A percentile compares a stretch with the other conserved stretches of the same genome.
Conservation (phyloP, 2,797 vertebrate species). For the Orientallactaga sibirica region DNA sequence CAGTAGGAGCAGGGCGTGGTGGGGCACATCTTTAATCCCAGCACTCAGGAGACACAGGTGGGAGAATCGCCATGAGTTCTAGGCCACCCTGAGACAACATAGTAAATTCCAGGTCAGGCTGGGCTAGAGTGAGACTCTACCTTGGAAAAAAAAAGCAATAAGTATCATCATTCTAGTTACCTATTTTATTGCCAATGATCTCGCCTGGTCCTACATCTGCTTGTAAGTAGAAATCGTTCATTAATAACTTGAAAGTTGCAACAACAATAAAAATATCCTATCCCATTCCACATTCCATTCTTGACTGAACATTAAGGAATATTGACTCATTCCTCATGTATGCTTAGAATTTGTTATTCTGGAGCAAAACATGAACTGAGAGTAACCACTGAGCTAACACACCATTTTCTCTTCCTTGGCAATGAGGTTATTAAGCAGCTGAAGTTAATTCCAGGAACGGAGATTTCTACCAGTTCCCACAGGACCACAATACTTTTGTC, state of each 20-base stretch:
- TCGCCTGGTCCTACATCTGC: not conserved
- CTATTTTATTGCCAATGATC: not conserved
- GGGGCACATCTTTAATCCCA: no score
- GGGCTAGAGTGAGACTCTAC: no score
- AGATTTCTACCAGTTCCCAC: slow-evolving; percentile 36
- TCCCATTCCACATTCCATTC: not conserved
- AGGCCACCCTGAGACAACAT: no score
- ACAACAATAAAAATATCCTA: not conserved
- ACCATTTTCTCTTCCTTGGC: slow-evolving; percentile 44
- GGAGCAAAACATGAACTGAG: slow-evolving; percentile 19
- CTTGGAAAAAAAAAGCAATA: not conserved
- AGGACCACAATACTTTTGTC: not conserved
- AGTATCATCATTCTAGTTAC: not conserved
- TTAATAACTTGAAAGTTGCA: not conserved
- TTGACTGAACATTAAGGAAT: not conserved
- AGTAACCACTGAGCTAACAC: not conserved
- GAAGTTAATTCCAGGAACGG: slow-evolving; percentile 32
- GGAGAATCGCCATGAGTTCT: no score
- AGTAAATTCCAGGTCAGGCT: no score
- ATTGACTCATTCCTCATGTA: slow-evolving; percentile 35
- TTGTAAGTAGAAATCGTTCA: not conserved
- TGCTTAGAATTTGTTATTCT: slow-evolving; percentile 27
- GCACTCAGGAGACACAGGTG: no score
- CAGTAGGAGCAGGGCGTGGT: not conserved
- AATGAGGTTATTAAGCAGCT: slow-evolving; percentile 40